Conservation (phyloP, 2,113 vertebrate species). For the Erythrolamprus reginae region DNA sequence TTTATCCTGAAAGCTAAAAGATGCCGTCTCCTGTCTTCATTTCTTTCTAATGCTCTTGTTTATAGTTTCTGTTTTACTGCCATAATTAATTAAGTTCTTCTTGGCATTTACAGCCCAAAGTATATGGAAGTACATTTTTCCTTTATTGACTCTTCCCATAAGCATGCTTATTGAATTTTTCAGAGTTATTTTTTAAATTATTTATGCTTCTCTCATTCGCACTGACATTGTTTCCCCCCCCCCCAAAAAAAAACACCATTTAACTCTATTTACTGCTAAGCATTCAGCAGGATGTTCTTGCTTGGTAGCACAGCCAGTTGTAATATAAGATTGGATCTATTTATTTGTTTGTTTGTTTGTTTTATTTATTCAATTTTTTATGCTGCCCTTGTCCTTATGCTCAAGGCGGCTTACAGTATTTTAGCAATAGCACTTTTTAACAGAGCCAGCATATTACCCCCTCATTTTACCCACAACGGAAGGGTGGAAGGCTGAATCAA, state of each 20-base stretch:
- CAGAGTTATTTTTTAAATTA: not conserved
- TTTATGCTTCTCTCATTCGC: not conserved
- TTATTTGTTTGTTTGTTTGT: too few species aligned
- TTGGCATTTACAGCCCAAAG: conserved; percentile 18
- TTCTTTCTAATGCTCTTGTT: conserved; percentile 24
- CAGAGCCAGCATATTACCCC: too few species aligned
- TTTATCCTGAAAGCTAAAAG: not conserved
- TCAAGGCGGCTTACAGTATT: too few species aligned
- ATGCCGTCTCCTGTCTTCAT: not conserved
- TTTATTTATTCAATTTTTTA: too few species aligned
- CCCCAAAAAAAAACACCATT: not conserved
- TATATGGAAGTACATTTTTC: conserved; percentile 12
- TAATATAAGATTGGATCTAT: not conserved
- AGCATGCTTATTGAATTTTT: conserved; percentile 23
- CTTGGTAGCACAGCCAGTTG: not conserved
- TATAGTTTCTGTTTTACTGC: conserved; percentile 13
- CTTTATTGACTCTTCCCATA: not conserved
- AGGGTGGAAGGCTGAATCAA: too few species aligned
- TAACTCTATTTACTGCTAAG: conserved; percentile 3
- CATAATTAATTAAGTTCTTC: conserved; percentile 21
- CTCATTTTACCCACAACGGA: too few species aligned
- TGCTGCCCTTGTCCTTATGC: too few species aligned
- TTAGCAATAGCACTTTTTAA: too few species aligned
- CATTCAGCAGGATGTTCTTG: not conserved
- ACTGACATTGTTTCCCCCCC: not conserved